Conservation (phyloP, 1,140 invertebrate species). For the Ceratosolen fusciceps region DNA sequence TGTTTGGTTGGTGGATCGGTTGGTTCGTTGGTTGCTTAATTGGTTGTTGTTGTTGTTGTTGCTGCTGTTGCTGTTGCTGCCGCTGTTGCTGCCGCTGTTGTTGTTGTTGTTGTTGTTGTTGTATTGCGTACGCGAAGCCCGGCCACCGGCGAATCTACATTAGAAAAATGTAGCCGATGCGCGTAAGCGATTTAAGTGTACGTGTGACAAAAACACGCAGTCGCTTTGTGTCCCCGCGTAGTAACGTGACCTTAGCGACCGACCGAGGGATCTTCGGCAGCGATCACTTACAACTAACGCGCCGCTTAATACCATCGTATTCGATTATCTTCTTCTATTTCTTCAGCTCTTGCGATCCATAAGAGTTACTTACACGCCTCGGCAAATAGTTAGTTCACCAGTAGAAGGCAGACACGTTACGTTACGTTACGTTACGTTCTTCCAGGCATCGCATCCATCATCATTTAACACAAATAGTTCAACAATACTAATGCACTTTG, state of each 20-base stretch:
- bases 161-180: not conserved
- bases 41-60: too few species aligned
- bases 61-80: too few species aligned
- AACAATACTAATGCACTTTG: slow-evolving; percentile 36
- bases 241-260: too few species aligned
- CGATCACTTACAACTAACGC: too few species aligned
- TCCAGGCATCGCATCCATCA: not conserved
- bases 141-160: not conserved
- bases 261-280: too few species aligned
- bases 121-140: not conserved
- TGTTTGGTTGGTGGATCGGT: too few species aligned
- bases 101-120: too few species aligned
- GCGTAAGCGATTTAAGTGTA: not conserved
- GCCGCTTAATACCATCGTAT: too few species aligned
- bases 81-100: too few species aligned
- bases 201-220: not conserved
- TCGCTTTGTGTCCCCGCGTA: slow-evolving; percentile 6
- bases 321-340: not conserved
- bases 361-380: too few species aligned
- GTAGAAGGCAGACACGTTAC: too few species aligned
- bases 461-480: slow-evolving; percentile 29
- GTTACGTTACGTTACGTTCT: not conserved
- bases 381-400: not conserved
- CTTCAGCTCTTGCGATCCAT: not conserved
- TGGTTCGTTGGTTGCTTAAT: too few species aligned